Base-by-base conservation (phyloP, 2,797 vertebrate species). In the Falco rusticolus region DNA sequence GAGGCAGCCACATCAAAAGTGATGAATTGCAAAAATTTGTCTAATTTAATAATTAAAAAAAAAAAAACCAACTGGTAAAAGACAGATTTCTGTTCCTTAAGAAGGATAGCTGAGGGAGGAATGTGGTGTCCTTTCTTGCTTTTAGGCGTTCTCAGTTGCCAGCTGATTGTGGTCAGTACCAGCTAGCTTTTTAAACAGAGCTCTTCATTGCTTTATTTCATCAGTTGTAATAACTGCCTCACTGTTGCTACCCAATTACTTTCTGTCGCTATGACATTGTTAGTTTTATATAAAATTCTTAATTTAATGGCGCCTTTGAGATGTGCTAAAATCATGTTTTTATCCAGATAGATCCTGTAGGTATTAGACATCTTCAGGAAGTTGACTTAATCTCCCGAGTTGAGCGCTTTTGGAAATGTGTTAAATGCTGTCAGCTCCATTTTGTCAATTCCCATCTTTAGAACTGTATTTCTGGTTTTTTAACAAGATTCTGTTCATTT, bases 211-310 rank as follows among this genome's bases (percentile, higher is more conserved):
- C 51, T 96, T 63, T 75, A 54, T 77, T 71, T 68, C 34, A 37
- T 87, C 68, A 88, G 57, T 56, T 89, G 11, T 50, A 66, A 47
- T 24, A 53, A 47, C 16, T 81, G 59, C 60, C 16, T 69, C 28
- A 22, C 21, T 85, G 84, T 81, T 75, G 87, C 75, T 90, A 85
- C n/a, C 28, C 82, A 91, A 77, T 88, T 90, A 75, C 54, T 79
- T 93, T 94, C 79, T 84, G 72, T 94, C 56, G 72, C 64, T 77
- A 39, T 91, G 51, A 89, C 24, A 60, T 54, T 48, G 54, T 84
- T 76, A 53, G 56, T 88, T 90, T 95, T 79, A 91, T n/a, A 56
- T 47, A 60, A 79, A 91, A 84, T 86, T 59, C 16, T 93, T 83
- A 84, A 57, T 77, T 95, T 88, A 94, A 77, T 61, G 47, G 66